These are phyloP conservation scores for Drosophila eugracilis DNA, from an alignment of 1,140 invertebrate species.

Conservation along the genomic window DNA sequence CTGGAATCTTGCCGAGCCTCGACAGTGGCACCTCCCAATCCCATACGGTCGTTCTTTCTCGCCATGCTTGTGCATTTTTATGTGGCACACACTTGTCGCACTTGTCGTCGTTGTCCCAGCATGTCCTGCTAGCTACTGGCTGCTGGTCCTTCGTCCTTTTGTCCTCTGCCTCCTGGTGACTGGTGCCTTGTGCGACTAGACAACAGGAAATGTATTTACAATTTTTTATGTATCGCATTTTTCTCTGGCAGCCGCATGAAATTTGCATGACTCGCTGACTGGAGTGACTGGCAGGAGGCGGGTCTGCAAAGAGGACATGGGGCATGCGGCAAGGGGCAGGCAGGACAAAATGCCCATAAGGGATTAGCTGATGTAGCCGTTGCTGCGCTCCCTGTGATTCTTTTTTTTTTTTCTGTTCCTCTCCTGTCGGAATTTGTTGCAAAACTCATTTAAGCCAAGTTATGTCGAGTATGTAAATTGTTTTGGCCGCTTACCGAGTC, in stretches of 20 bases:
- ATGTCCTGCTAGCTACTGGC: conserved; percentile 45
- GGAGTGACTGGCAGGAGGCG: conserved; percentile 8
- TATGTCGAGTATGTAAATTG: conserved; percentile 83
- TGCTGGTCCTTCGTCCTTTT: conserved; percentile 21
- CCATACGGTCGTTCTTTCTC: no score
- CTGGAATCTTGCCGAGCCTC: conserved; percentile 39
- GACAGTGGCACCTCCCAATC: neutral
- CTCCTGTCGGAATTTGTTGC: conserved; percentile 75
- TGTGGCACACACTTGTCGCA: conserved; percentile 74
- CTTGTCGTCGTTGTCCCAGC: conserved; percentile 67
- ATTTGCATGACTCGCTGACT: conserved; percentile 71
- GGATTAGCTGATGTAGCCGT: conserved; percentile 74
- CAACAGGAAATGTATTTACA: conserved; percentile 84
- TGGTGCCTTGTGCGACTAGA: conserved; percentile 60
- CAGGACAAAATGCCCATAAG: conserved; percentile 83
- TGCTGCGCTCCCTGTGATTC: neutral
- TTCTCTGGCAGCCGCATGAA: conserved; percentile 64
- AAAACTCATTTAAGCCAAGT: conserved; percentile 84
- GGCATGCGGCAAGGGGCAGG: conserved; percentile 18
- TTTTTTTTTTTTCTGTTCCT: conserved; percentile 5
- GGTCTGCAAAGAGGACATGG: neutral
- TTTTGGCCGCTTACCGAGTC: conserved; percentile 51
- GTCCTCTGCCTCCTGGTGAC: conserved; percentile 11
- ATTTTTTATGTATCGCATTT: conserved; percentile 76
- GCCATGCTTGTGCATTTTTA: conserved; percentile 28